phyloP scores from a whole-genome alignment of 2,888 invertebrate genomes.

The Sinelater perroti region DNA sequence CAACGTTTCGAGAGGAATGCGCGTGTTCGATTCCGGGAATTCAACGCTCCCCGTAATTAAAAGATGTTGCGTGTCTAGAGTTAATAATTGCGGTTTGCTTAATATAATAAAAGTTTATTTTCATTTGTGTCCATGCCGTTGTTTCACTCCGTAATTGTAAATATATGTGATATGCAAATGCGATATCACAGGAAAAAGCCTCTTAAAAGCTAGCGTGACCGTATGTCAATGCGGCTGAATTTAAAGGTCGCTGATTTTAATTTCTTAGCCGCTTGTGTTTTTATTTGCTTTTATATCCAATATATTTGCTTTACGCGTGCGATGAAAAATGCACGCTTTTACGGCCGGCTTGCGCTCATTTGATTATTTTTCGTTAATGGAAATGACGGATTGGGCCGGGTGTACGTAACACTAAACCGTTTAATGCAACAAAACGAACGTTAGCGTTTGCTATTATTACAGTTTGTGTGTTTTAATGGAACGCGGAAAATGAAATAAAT shows the following conservation, averaged over 20 bases:
- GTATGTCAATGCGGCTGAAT: conserved; percentile 49
- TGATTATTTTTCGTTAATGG: not conserved
- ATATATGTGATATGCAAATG: conserved; percentile 48
- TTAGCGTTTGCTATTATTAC: not conserved
- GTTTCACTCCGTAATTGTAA: conserved; percentile 48
- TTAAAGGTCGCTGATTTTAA: conserved; percentile 49
- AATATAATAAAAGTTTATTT: conserved; percentile 46
- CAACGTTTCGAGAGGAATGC: conserved; percentile 36
- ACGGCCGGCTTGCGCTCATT: not conserved
- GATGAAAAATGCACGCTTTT: not conserved
- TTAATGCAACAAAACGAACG: not conserved
- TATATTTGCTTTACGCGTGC: conserved; percentile 7
- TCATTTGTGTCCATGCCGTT: conserved; percentile 45
- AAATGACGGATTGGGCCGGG: not conserved
- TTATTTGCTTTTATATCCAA: not conserved
- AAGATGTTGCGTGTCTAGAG: conserved; percentile 48
- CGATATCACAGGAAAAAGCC: conserved; percentile 40
- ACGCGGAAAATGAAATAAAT: not conserved
- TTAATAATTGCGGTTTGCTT: conserved; percentile 45
- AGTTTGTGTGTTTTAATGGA: not conserved
- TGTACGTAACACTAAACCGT: not conserved
- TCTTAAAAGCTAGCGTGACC: conserved; percentile 48
- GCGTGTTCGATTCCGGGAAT: conserved; percentile 38
- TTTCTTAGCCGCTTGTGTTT: conserved; percentile 37
- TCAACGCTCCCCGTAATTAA: conserved; percentile 42